These are phyloP conservation scores for Pecten maximus DNA, from an alignment of 2,888 invertebrate species.

Conservation along the genomic window DNA sequence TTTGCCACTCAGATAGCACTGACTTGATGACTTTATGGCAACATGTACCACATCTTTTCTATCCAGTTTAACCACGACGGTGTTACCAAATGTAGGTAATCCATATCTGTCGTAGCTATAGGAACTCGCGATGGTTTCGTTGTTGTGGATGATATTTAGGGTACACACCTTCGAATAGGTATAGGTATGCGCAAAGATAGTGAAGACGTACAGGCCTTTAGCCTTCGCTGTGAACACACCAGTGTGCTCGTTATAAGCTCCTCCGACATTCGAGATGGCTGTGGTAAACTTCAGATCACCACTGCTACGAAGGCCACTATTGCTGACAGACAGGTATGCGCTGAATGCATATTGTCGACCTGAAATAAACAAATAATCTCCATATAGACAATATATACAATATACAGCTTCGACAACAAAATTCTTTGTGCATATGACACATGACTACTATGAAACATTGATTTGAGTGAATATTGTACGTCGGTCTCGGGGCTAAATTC, in stretches of 20 bases:
- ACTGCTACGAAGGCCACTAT: neutral
- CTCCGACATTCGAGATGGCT: neutral
- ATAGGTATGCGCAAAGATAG: neutral
- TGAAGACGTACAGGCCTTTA: neutral
- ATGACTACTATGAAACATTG: too few relatives aligned
- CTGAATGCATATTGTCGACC: neutral
- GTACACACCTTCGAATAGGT: neutral
- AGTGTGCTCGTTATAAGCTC: neutral
- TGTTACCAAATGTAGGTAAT: neutral
- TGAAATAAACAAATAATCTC: neutral
- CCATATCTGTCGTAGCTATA: neutral
- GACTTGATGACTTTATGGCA: neutral
- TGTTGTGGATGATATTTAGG: neutral
- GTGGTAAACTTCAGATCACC: neutral
- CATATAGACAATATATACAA: too few relatives aligned
- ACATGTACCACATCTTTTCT: neutral
- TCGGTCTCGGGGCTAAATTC: too few relatives aligned
- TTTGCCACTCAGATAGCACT: neutral
- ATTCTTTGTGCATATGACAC: too few relatives aligned
- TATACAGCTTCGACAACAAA: too few relatives aligned
- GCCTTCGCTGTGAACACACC: neutral
- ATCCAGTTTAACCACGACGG: neutral
- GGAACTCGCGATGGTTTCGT: neutral
- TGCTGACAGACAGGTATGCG: neutral
- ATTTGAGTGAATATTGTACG: too few relatives aligned